Evolutionary conservation across 2,888 invertebrate genomes (phyloP).

Genomic region (Aricia artaxerxes): DNA sequence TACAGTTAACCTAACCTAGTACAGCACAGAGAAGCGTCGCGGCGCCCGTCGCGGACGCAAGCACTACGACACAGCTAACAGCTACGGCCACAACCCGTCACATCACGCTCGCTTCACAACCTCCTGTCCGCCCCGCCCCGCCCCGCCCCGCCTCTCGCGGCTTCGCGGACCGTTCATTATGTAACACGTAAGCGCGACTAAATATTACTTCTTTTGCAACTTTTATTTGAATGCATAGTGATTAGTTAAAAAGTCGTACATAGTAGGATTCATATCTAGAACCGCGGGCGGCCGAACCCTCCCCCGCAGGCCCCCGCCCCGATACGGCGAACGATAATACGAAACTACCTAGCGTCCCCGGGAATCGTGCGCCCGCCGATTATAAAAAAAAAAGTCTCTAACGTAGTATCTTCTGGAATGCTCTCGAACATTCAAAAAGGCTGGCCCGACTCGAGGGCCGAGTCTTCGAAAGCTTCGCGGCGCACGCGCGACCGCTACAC

Average conservation of each 20-base stretch:
- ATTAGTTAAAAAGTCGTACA: background rate
- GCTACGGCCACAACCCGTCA: background rate
- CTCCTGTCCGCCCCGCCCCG: conserved; percentile 52
- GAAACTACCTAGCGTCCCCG: background rate
- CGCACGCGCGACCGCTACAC: background rate
- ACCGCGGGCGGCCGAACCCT: background rate
- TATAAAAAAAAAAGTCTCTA: background rate
- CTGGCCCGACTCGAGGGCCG: background rate
- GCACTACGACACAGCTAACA: conserved; percentile 11
- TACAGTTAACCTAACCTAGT: conserved; percentile 62
- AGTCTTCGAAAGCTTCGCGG: background rate
- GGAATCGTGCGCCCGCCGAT: background rate
- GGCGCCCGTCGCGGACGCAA: conserved; percentile 38
- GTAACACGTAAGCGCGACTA: background rate
- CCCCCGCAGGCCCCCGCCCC: background rate
- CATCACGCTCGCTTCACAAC: conserved; percentile 71
- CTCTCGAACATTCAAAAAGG: background rate
- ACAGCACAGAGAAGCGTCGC: conserved; percentile 47
- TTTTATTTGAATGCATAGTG: background rate
- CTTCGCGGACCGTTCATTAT: background rate
- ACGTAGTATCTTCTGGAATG: conserved; percentile 27
- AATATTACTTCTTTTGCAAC: background rate
- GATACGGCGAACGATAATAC: background rate
- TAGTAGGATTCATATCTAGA: background rate
- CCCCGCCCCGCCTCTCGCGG: background rate